Evolutionary conservation across 2,113 vertebrate species (phyloP).

Genomic region (Myrmecophaga tridactyla): DNA sequence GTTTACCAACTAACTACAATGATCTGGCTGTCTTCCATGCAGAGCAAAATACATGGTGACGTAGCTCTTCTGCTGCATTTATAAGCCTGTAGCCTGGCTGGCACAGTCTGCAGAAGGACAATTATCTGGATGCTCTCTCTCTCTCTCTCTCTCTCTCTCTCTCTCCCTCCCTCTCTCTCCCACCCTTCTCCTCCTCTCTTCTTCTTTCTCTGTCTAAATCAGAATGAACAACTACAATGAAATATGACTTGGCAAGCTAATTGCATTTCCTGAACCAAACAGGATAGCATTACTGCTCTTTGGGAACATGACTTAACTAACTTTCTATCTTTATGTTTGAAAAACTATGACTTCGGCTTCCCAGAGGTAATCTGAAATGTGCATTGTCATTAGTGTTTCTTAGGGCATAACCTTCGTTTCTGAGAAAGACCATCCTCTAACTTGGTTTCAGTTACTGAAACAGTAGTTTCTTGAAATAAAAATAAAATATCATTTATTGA

Average conservation of each 20-base stretch:
- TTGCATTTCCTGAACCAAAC: slow-evolving; percentile 11
- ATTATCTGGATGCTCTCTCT: not conserved
- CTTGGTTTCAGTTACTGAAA: not conserved
- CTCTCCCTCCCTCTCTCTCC: too few species aligned
- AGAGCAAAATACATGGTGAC: not conserved
- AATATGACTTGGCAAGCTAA: slow-evolving; percentile 19
- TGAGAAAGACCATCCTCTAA: not conserved
- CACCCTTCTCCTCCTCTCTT: not conserved
- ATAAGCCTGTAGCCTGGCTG: not conserved
- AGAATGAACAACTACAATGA: slow-evolving; percentile 19
- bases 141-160: not conserved
- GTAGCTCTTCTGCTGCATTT: not conserved
- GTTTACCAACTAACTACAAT: not conserved
- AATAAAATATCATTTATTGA: not conserved
- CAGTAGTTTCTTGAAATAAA: not conserved
- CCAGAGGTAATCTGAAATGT: slow-evolving; percentile 14
- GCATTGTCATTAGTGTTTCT: not conserved
- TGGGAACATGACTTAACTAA: not conserved
- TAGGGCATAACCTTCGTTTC: not conserved
- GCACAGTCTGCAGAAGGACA: not conserved
- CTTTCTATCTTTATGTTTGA: not conserved
- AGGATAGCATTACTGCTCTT: not conserved
- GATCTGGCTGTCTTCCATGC: not conserved
- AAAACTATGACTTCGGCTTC: not conserved
- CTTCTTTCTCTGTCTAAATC: not conserved